Evolutionary conservation across 2,888 invertebrate genomes (phyloP), one percentile per base, ranked within the genome.

Genomic region (Drosophila recens): DNA sequence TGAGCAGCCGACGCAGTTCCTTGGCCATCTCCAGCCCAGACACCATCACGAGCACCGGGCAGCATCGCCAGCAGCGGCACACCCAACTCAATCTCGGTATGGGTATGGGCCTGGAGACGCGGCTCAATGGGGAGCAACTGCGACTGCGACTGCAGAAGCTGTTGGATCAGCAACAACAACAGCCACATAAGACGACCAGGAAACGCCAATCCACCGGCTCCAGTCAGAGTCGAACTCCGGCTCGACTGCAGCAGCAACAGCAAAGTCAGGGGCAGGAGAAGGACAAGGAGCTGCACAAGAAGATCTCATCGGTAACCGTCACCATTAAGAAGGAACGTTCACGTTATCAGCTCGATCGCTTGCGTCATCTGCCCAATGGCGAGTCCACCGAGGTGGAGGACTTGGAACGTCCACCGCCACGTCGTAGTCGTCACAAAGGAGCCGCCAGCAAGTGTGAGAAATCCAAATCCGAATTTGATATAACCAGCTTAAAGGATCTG

Each of bases 1-100:
- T 97, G 0, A 97, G 97, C 34, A 97, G 96, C 83, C 95, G 96
- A 48, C 94, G 95, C 46, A 95, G 95, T 87, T 95, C 95, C 15
- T 93, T 94, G 56, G 94, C 94, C 20, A 94, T 94, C n/a, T 95
- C 95, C 0, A 94, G 95, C 58, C 95, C 95, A 4, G 95, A 95
- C 87, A 91, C 92, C 3, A 86, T 92, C 10, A 90, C 90, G 17
- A 87, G 90, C 58, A 89, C 86, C 10, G 88, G 84, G 2, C 66
- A 82, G 20, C 74, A 79, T 42, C 72, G 45, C 2, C 49, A 75
- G 3, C 86, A 76, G 27, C 73, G 79, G 4, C 80, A 90, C 46
- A 81, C 83, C 38, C 90, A 89, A 51, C 76, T 86, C 15, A 82
- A 74, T 51, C 66, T 82, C 15, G 83, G 85, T 48, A 91, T 91